Evolutionary conservation across 2,797 vertebrate species (phyloP).

Genomic region (Spea hammondii): DNA sequence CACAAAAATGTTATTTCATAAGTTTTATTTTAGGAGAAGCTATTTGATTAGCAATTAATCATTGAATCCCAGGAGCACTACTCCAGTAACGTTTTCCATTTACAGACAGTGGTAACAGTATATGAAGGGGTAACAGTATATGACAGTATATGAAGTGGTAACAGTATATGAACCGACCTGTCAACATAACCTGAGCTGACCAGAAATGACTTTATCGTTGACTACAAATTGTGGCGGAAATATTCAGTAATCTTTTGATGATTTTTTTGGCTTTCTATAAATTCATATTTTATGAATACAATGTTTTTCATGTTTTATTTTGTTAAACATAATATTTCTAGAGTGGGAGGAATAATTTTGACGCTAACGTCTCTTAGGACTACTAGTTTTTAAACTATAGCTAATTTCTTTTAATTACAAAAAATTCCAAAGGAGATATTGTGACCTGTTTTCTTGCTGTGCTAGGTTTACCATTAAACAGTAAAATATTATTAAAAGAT

Average conservation of each 20-base stretch:
- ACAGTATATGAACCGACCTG: background rate
- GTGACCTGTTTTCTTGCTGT: too few relatives aligned
- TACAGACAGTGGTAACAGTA: background rate
- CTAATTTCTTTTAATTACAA: background rate
- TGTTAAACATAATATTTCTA: background rate
- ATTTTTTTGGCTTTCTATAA: background rate
- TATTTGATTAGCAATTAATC: slow-evolving; percentile 5
- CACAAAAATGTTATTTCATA: background rate
- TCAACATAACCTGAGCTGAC: background rate
- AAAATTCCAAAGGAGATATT: too few relatives aligned
- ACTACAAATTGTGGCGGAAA: background rate
- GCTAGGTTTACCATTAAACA: too few relatives aligned
- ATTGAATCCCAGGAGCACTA: background rate
- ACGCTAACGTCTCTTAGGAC: background rate
- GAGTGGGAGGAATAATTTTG: background rate
- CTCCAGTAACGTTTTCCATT: background rate
- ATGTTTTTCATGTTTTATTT: background rate
- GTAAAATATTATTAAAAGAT: too few relatives aligned
- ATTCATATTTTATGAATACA: background rate
- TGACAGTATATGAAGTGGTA: background rate
- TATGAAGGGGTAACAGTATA: background rate
- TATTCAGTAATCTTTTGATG: background rate
- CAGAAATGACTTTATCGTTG: background rate
- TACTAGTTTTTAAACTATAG: background rate
- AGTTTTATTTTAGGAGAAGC: background rate